phyloP scores from a whole-genome alignment of 1,140 invertebrate genomes.

The Aphis craccivora region DNA sequence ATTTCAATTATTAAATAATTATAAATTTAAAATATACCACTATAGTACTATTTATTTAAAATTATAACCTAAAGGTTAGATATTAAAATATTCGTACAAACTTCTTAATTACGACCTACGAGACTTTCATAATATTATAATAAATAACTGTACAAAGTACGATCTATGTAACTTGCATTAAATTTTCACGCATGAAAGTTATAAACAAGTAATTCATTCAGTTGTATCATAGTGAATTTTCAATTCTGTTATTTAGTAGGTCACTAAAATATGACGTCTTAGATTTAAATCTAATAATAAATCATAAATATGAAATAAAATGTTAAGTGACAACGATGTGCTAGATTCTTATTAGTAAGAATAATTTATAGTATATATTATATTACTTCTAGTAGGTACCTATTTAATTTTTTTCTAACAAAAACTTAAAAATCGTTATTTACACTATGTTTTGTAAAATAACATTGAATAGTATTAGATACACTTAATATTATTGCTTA shows the following conservation, averaged over 20 bases:
- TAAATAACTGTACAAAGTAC: background rate
- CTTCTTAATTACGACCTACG: background rate
- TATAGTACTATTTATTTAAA: background rate
- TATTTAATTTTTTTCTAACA: no score
- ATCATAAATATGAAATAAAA: background rate
- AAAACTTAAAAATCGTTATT: no score
- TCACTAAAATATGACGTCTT: background rate
- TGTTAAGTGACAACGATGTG: background rate
- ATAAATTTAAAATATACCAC: background rate
- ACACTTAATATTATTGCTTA: no score
- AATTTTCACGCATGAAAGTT: background rate
- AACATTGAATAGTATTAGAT: no score
- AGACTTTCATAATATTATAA: background rate
- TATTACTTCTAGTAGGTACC: no score
- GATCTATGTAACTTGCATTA: background rate
- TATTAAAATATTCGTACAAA: background rate
- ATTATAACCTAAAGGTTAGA: background rate
- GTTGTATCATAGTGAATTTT: background rate
- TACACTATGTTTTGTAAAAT: no score
- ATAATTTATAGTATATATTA: background rate
- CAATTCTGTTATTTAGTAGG: background rate
- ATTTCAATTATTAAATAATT: background rate
- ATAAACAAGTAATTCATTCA: background rate
- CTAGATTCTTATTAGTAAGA: background rate
- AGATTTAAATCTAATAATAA: background rate